Evolutionary conservation across 2,888 invertebrate genomes (phyloP), one percentile per base, ranked within the genome.

Genomic region (Dilophus febrilis): DNA sequence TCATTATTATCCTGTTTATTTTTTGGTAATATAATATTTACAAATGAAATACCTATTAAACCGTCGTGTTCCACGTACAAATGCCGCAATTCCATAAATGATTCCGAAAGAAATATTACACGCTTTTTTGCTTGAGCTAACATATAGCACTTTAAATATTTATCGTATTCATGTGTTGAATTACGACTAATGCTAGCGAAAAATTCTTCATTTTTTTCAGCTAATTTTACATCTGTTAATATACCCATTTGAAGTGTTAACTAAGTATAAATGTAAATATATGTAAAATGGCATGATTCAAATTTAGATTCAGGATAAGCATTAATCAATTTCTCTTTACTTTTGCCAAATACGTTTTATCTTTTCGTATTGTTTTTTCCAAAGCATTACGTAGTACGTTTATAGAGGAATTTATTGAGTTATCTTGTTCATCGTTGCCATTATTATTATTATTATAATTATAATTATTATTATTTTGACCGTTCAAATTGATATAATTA

Each of bases 191-290:
- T 46, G 37, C 55, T 58, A 37, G 59, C 62, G 48, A 62, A 54
- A 45, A 62, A 62, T 44, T 62, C 61, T 51, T 62, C 61, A 44
- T 62, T 59, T 39, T 50, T 51, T 46, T 54, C 53, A 50, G 62
- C 59, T 50, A 60, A 60, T 14, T 54, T 51, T 46, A 51, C 47
- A 47, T 61, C 56, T 17, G 47, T 47, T 32, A 58, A 47, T 3
- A 62, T 52, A 35, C 56, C 59, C 41, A 61, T 44, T 42, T 55
- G 57, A 37, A 57, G 45, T 3, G 58, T 57, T 35, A 61, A 48
- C 61, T 61, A 22, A 4, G 8, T 35, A 28, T 30, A 34, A 2
- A 27, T 13, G 12, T 37, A 13, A 22, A 22, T 10, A n/a, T 37
- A 26, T 27, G 4, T 16, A 35, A 17, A n/a, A 16, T 14, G 7